Percentiles rank a stretch among this genome's conserved stretches.
Evolutionary conservation across 2,888 invertebrate genomes (phyloP).

Genomic region (Diarsia dahlii): DNA sequence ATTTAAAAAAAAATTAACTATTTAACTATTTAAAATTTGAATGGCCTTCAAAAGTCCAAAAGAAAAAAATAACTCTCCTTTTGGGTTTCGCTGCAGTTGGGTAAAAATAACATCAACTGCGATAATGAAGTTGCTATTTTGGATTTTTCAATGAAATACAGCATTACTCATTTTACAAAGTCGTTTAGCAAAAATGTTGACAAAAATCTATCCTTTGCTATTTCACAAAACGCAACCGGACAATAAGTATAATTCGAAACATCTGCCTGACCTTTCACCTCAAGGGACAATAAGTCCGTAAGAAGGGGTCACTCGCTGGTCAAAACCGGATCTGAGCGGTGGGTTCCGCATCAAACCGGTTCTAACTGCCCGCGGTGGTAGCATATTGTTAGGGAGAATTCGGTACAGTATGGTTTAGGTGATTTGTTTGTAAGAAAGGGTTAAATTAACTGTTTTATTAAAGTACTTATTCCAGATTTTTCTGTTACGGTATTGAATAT

Average conservation of each 20-base stretch:
- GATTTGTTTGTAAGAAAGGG: conserved; percentile 37
- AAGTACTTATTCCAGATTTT: not conserved
- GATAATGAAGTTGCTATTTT: not conserved
- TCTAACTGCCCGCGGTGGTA: conserved; percentile 63
- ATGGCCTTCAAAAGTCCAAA: too few species aligned
- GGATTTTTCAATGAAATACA: not conserved
- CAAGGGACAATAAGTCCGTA: conserved; percentile 72
- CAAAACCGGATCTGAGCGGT: conserved; percentile 82
- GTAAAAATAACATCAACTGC: not conserved
- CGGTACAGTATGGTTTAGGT: conserved; percentile 28
- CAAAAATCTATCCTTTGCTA: conserved; percentile 4
- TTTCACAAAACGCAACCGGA: conserved; percentile 20
- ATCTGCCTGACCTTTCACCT: conserved; percentile 84
- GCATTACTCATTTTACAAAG: not conserved
- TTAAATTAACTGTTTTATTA: not conserved
- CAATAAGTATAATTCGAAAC: conserved; percentile 69
- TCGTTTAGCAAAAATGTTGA: not conserved
- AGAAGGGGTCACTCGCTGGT: conserved; percentile 82
- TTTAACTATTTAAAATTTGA: too few species aligned
- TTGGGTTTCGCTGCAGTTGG: too few species aligned
- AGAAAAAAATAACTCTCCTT: too few species aligned
- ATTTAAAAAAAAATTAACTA: too few species aligned
- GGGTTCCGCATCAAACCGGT: conserved; percentile 76
- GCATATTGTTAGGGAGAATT: conserved; percentile 54
- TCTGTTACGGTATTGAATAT: not conserved